Evolutionary conservation across 2,888 invertebrate species (phyloP).

Genomic region (Smittia aterrima): DNA sequence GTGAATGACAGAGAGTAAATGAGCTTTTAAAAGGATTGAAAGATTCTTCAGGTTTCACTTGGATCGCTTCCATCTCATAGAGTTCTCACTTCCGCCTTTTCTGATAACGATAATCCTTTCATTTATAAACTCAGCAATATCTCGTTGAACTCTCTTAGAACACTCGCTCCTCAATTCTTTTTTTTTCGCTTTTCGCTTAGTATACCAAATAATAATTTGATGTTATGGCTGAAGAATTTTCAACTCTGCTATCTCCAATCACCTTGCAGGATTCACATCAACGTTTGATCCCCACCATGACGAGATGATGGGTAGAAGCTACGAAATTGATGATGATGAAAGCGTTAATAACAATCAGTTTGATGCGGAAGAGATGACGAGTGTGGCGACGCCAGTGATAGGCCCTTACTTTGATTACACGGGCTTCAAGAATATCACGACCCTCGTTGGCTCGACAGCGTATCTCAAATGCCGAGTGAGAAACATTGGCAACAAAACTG

Average conservation of each 20-base stretch:
- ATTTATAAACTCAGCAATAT: background rate
- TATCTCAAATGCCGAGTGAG: constrained; percentile 54
- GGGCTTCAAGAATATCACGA: constrained; percentile 25
- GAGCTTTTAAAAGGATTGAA: no score
- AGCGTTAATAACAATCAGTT: background rate
- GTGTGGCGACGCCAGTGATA: background rate
- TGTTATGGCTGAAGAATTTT: constrained; percentile 3
- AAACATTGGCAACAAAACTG: constrained; percentile 58
- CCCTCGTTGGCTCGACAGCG: constrained; percentile 45
- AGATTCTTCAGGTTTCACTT: no score
- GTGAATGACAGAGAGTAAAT: background rate
- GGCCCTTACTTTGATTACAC: constrained; percentile 28
- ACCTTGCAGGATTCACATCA: constrained; percentile 34
- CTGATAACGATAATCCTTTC: constrained; percentile 24
- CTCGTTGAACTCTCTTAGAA: background rate
- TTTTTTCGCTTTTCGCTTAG: background rate
- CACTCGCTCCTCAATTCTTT: background rate
- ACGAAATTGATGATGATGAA: constrained; percentile 20
- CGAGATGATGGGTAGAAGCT: constrained; percentile 71
- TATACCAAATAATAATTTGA: constrained; percentile 16
- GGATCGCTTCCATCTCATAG: background rate
- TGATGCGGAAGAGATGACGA: constrained; percentile 25
- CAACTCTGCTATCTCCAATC: background rate
- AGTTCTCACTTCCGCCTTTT: background rate
- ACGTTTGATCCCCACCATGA: constrained; percentile 29